These are phyloP conservation scores for Acanthurus leucopareius DNA, from an alignment of 2,797 vertebrate species.

Conservation along the genomic window DNA sequence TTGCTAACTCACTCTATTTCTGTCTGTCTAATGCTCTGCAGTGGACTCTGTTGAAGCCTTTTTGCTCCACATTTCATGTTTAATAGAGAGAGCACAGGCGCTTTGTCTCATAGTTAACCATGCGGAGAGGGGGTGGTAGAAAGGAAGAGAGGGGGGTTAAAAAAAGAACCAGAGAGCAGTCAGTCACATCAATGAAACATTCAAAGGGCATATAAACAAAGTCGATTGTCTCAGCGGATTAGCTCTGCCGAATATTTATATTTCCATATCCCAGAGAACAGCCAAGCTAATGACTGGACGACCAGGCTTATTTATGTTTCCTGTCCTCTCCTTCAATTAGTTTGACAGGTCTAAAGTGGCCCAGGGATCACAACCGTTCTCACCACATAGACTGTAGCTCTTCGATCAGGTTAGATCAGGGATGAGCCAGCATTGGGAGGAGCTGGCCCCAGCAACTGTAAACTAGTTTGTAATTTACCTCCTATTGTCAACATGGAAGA, in stretches of 20 bases:
- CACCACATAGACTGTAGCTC: constrained; percentile 31
- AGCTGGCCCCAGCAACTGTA: constrained; percentile 29
- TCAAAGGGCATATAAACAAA: constrained; percentile 78
- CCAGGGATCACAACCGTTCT: constrained; percentile 52
- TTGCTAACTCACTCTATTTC: constrained; percentile 44
- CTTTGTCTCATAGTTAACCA: constrained; percentile 70
- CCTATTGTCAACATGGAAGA: constrained; percentile 72
- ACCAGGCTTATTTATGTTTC: constrained; percentile 72
- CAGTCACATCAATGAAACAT: constrained; percentile 77
- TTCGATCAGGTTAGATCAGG: constrained; percentile 62
- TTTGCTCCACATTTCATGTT: constrained; percentile 65
- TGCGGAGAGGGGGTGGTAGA: constrained; percentile 27
- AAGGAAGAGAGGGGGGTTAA: constrained; percentile 12
- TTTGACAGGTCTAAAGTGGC: constrained; percentile 62
- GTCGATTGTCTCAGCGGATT: constrained; percentile 67
- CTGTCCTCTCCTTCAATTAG: constrained; percentile 71
- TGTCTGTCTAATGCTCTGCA: constrained; percentile 45
- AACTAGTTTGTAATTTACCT: constrained; percentile 75
- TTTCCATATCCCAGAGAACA: constrained; percentile 63
- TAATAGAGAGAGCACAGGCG: constrained; percentile 69
- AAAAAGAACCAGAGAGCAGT: constrained; percentile 62
- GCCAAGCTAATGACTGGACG: constrained; percentile 41
- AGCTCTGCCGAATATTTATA: constrained; percentile 73
- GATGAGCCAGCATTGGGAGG: constrained; percentile 40
- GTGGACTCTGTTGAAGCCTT: constrained; percentile 48